Base-by-base conservation (phyloP, 2,888 invertebrate genomes). In the Cephus pulcher region DNA sequence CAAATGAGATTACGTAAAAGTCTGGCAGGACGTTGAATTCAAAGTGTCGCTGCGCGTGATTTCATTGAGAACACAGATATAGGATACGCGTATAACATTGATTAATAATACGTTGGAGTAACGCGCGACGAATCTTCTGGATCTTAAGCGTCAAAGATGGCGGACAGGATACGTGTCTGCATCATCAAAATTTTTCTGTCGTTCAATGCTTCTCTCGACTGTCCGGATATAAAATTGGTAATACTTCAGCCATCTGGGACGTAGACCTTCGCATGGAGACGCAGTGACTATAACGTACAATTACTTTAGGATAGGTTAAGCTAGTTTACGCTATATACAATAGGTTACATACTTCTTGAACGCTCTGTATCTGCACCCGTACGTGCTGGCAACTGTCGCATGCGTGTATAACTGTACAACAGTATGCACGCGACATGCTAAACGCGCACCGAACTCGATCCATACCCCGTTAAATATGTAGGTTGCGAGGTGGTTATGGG, bases 371-470 rank as follows among this genome's bases (percentile, higher is more conserved):
- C n/a, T 34, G 71, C 32, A 34, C 71, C 33, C 32, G 71, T 34
- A 71, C 71, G 71, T 71, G 71, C 71, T 32, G 32, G 71, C 34
- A 9, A 56, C 23, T 56, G 56, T 56, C 71, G 71, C 34, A 34
- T 71, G 73, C 77, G 74, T 69, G 75, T 75, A 78, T 87, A 89
- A 89, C 88, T 87, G 89, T 89, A 89, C 76, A 77, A 75, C 75
- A 78, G 34, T 75, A 79, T 81, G 84, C 78, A 80, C 69, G 80
- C 80, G 81, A 86, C 87, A 89, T 90, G 89, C 88, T 87, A 88
- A 89, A 80, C 82, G 82, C 81, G 86, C 78, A 79, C 85, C 84
- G 86, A 86, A 89, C 89, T 83, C 82, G 82, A 81, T 80, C 83
- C 32, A 33, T 32, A 71, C 32, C 34, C 34, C 71, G 71, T 34